phyloP scores from a whole-genome alignment of 2,797 vertebrate genomes.

The Cebuella pygmaea region DNA sequence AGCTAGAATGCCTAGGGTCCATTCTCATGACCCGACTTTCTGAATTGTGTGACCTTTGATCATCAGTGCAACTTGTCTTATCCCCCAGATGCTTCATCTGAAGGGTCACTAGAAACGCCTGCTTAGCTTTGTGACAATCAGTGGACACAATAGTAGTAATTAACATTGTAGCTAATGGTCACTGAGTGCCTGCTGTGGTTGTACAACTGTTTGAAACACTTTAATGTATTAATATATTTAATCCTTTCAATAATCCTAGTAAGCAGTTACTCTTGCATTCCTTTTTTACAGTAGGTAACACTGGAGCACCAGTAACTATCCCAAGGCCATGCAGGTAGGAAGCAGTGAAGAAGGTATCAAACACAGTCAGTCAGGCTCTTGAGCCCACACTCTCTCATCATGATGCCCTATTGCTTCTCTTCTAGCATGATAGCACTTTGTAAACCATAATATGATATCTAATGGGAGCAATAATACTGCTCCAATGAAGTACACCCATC shows the following conservation, averaged over 20 bases:
- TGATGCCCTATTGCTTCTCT: not conserved
- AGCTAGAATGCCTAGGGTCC: not conserved
- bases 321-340: not conserved
- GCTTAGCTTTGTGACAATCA: not conserved
- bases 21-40: not conserved
- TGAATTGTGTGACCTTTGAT: not conserved
- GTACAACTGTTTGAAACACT: not conserved
- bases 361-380: no score
- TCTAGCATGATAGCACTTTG: not conserved
- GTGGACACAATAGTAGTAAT: not conserved
- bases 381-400: not conserved
- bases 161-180: not conserved
- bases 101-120: not conserved
- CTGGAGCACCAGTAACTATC: not conserved
- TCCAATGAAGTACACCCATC: not conserved
- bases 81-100: not conserved
- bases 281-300: not conserved
- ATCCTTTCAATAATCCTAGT: not conserved
- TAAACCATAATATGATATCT: not conserved
- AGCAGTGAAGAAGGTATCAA: not conserved
- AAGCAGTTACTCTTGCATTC: not conserved
- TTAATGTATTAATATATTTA: not conserved
- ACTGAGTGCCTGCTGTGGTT: not conserved
- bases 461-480: not conserved
- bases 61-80: not conserved